phyloP scores from a whole-genome alignment of 2,888 invertebrate genomes.

The Tortricodes alternella region DNA sequence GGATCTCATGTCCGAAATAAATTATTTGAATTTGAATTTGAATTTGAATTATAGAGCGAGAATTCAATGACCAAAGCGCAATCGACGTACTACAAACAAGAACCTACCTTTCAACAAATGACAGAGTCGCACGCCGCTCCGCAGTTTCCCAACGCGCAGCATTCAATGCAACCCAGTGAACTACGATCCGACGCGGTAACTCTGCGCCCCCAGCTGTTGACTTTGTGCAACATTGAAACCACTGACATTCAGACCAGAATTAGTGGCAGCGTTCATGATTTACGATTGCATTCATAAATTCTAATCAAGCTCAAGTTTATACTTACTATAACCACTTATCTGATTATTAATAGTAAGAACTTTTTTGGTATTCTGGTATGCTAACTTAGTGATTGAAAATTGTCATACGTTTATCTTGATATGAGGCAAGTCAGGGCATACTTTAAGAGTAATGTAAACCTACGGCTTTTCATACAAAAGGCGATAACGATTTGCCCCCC shows the following conservation, averaged over 20 bases:
- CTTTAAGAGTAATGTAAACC: no score
- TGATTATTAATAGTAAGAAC: conserved; percentile 12
- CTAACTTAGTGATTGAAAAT: no score
- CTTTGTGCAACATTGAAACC: conserved; percentile 25
- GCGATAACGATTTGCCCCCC: no score
- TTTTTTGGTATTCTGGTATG: conserved; percentile 15
- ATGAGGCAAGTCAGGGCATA: no score
- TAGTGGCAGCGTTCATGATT: conserved; percentile 9
- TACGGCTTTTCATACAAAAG: no score
- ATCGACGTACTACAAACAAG: no score
- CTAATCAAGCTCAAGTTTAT: conserved; percentile 28
- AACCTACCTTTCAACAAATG: no score
- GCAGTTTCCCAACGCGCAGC: conserved; percentile 7
- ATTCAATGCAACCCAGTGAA: conserved; percentile 27
- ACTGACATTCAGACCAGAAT: conserved; percentile 28
- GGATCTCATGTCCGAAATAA: no score
- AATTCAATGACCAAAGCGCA: no score
- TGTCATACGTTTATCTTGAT: no score
- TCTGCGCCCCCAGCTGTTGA: conserved; percentile 16
- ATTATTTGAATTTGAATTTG: no score
- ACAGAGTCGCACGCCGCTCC: conserved; percentile 4
- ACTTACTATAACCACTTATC: conserved; percentile 11
- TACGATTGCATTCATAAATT: conserved; percentile 19
- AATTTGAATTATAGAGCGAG: no score
- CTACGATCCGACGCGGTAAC: conserved; percentile 22